Percentiles rank a stretch among this genome's conserved stretches.
Evolutionary conservation across 2,797 vertebrate species (phyloP).

Genomic region (Bucorvus abyssinicus): DNA sequence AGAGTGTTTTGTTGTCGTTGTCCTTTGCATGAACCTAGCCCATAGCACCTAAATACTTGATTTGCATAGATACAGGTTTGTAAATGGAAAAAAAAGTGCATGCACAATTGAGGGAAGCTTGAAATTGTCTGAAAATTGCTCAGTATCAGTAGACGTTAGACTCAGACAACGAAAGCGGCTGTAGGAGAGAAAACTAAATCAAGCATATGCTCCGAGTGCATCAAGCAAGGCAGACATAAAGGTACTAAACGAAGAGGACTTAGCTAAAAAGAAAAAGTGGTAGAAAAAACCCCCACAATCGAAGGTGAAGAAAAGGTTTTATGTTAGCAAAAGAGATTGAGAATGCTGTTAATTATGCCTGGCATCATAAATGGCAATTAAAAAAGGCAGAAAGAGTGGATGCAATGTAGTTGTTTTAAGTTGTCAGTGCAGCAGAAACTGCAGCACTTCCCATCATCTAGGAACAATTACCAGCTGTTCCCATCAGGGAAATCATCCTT

Average conservation of each 20-base stretch:
- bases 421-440: background rate
- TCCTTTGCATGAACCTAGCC: background rate
- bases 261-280: background rate
- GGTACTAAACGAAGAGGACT: background rate
- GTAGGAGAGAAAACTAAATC: background rate
- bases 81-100: background rate
- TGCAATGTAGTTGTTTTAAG: background rate
- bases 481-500: background rate
- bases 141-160: background rate
- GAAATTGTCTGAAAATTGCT: conserved; percentile 8
- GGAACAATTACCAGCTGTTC: conserved; percentile 36
- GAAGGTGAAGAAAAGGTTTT: background rate
- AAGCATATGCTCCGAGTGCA: background rate
- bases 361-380: conserved; percentile 34
- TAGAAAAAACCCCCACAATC: accelerated
- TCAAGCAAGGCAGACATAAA: background rate
- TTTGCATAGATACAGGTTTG: background rate
- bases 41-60: background rate
- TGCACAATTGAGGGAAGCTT: background rate
- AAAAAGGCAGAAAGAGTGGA: background rate
- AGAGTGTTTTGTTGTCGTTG: background rate
- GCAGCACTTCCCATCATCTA: background rate
- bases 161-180: background rate
- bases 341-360: conserved; percentile 32
- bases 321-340: conserved; percentile 5